phyloP scores from a whole-genome alignment of 2,797 vertebrate species.

The Novumbra hubbsi region DNA sequence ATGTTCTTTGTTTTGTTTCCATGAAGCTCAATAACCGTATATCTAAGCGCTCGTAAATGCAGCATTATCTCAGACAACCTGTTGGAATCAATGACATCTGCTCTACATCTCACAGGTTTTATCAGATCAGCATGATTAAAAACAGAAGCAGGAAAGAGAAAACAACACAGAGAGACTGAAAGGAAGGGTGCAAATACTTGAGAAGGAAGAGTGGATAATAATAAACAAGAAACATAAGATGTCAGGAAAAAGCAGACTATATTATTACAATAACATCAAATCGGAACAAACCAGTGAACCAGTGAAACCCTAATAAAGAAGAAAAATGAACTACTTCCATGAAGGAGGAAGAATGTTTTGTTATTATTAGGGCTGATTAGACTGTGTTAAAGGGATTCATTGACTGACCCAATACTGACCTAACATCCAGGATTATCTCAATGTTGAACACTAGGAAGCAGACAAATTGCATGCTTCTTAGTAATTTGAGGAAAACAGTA shows the following conservation, averaged over 20 bases:
- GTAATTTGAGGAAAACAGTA: no score
- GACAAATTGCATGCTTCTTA: no score
- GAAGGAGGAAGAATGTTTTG: no score
- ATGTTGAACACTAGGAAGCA: no score
- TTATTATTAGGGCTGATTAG: no score
- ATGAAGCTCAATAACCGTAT: background rate
- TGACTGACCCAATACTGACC: no score
- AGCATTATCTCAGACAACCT: slow-evolving; percentile 10
- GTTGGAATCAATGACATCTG: slow-evolving; percentile 25
- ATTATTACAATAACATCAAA: no score
- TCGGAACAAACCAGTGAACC: no score
- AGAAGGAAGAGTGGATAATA: background rate
- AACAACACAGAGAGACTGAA: background rate
- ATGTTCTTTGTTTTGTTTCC: background rate
- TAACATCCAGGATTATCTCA: no score
- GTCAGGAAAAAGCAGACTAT: background rate
- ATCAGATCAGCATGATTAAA: slow-evolving; percentile 14
- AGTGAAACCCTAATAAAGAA: no score
- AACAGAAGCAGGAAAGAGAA: background rate
- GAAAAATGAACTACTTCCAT: no score
- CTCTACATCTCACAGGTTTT: slow-evolving; percentile 16
- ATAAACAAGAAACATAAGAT: background rate
- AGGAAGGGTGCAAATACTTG: background rate
- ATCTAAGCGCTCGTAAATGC: background rate
- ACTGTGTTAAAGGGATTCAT: no score